A percentile compares a stretch with the other conserved stretches of the same genome.
phyloP scores from a whole-genome alignment of 2,113 vertebrate genomes.

The Corythornis cristatus region DNA sequence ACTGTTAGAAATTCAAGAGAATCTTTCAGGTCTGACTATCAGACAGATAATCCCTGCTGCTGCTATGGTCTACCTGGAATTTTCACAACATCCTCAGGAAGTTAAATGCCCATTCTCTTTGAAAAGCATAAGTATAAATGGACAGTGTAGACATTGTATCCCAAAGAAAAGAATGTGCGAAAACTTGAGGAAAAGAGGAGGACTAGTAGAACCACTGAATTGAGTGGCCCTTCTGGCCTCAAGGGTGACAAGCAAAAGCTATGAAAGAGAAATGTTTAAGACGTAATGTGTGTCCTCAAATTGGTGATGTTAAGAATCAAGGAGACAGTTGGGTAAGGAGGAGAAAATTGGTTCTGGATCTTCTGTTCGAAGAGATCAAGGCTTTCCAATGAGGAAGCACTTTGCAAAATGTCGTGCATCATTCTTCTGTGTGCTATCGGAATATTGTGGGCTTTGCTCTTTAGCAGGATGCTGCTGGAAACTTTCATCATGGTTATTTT shows the following conservation, averaged over 20 bases:
- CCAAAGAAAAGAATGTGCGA: too few relatives aligned
- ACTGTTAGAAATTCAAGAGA: not conserved
- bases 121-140: not conserved
- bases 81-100: not conserved
- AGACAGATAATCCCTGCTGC: not conserved
- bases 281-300: not conserved
- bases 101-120: not conserved
- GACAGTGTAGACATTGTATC: not conserved
- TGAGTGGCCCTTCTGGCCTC: not conserved
- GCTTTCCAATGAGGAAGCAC: not conserved
- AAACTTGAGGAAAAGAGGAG: not conserved
- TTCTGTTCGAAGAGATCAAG: not conserved
- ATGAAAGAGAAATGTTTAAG: not conserved
- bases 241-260: not conserved
- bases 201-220: not conserved
- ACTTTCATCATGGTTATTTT: not conserved
- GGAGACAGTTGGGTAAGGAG: not conserved
- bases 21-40: not conserved
- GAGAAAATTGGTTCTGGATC: not conserved
- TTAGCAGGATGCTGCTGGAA: not conserved
- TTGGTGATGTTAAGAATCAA: not conserved
- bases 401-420: not conserved
- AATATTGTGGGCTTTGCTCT: not conserved
- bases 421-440: not conserved
- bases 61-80: not conserved